Evolutionary conservation across 1,140 invertebrate genomes (phyloP).

Genomic region (Hormaphis cornu): DNA sequence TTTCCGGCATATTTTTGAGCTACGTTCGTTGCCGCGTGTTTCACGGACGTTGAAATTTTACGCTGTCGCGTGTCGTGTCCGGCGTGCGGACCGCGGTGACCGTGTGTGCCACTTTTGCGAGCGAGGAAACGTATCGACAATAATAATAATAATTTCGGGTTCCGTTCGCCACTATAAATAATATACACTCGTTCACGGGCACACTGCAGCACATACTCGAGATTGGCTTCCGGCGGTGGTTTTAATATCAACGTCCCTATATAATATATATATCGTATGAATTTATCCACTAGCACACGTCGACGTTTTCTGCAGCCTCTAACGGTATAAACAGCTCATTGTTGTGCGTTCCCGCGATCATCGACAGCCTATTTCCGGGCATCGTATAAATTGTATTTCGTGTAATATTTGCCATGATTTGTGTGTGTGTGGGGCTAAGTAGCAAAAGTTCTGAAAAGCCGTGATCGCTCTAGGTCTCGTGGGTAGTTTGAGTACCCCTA

Average conservation of each 20-base stretch:
- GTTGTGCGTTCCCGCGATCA: not conserved
- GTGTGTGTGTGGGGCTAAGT: no score
- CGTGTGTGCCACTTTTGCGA: slow-evolving; percentile 18
- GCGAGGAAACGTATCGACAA: not conserved
- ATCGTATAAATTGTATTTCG: no score
- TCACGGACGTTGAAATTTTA: not conserved
- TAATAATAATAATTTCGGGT: no score
- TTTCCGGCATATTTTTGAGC: no score
- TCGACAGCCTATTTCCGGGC: not conserved
- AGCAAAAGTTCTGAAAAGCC: no score
- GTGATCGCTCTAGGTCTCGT: no score
- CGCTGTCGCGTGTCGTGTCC: not conserved
- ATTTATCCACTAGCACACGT: no score
- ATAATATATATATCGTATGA: not conserved
- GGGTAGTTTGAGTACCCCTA: no score
- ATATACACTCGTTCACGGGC: no score
- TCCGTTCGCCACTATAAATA: no score
- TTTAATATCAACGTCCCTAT: not conserved
- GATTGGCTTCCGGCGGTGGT: slow-evolving; percentile 15
- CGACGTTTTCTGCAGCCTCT: not conserved
- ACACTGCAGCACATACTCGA: not conserved
- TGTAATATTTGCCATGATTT: not conserved
- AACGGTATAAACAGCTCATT: slow-evolving; percentile 30
- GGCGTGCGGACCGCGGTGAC: not conserved
- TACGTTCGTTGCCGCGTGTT: no score